These are phyloP conservation scores for Elaeidobius kamerunicus DNA, from an alignment of 2,888 invertebrate genomes.

Conservation along the genomic window DNA sequence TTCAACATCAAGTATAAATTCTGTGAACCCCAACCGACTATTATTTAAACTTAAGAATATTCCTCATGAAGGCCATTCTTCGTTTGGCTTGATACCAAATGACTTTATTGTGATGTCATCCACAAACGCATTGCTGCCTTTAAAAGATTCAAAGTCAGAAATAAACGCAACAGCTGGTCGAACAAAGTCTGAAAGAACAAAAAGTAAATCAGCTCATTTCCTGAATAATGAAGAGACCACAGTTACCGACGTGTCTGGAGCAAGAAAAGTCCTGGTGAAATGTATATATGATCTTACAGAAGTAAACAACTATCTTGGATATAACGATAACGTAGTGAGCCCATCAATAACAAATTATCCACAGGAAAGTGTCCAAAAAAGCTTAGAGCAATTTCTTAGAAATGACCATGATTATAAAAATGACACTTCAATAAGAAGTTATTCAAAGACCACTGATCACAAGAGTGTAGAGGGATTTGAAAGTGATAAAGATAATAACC, in stretches of 20 bases:
- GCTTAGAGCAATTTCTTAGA: too few relatives aligned
- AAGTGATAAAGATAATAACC: too few relatives aligned
- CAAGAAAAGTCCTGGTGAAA: conserved; percentile 33
- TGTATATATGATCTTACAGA: conserved; percentile 35
- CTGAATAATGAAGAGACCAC: conserved; percentile 14
- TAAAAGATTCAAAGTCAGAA: conserved; percentile 19
- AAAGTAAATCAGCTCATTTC: conserved; percentile 26
- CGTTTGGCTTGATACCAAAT: conserved; percentile 16
- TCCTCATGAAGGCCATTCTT: neutral
- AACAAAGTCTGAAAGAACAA: conserved; percentile 7
- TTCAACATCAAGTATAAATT: conserved; percentile 2
- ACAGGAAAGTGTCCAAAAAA: too few relatives aligned
- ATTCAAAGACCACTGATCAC: too few relatives aligned
- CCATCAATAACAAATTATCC: too few relatives aligned
- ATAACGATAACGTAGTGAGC: too few relatives aligned
- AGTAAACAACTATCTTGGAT: conserved; percentile 32
- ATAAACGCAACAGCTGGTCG: neutral
- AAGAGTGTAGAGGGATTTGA: too few relatives aligned
- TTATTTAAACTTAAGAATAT: conserved; percentile 14
- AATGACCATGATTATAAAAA: too few relatives aligned
- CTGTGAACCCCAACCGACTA: conserved; percentile 15
- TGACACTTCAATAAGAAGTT: too few relatives aligned
- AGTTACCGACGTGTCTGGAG: conserved; percentile 33
- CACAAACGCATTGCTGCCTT: conserved; percentile 3
- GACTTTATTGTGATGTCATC: conserved; percentile 30